phyloP scores from a whole-genome alignment of 2,113 vertebrate genomes.

The Lucifuga dentata region DNA sequence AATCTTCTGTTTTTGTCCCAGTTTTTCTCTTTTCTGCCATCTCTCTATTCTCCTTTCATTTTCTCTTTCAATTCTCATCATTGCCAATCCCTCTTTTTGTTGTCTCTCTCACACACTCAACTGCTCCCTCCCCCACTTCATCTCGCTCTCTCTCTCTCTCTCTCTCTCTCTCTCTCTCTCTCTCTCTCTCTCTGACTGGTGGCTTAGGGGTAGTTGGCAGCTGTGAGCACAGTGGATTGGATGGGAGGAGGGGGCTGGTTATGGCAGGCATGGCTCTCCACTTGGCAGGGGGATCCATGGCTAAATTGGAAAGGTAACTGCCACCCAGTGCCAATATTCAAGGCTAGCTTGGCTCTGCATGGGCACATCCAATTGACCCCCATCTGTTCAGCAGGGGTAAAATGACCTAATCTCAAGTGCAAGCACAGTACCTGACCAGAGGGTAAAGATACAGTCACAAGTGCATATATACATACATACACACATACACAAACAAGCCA shows the following conservation, averaged over 20 bases:
- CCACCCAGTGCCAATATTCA: conserved; percentile 64
- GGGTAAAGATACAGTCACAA: conserved; percentile 16
- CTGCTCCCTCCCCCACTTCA: conserved; percentile 45
- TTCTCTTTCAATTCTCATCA: conserved; percentile 62
- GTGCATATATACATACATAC: conserved; percentile 17
- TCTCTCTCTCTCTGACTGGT: conserved; percentile 40
- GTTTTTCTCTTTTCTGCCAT: conserved; percentile 23
- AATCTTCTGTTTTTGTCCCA: conserved; percentile 52
- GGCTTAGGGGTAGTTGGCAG: conserved; percentile 69
- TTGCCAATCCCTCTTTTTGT: conserved; percentile 47
- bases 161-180: conserved; percentile 52
- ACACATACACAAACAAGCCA: conserved; percentile 15
- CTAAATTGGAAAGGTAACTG: conserved; percentile 68
- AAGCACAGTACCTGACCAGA: conserved; percentile 18
- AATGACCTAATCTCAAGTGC: conserved; percentile 45
- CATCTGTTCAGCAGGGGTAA: conserved; percentile 73
- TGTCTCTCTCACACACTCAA: conserved; percentile 27
- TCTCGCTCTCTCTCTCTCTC: conserved; percentile 49
- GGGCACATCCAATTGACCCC: conserved; percentile 64
- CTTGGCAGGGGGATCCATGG: conserved; percentile 52
- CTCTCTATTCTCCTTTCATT: conserved; percentile 50
- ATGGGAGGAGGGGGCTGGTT: conserved; percentile 39
- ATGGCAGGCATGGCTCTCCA: conserved; percentile 58
- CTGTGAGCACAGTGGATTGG: conserved; percentile 40
- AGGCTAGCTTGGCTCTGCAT: conserved; percentile 65